A percentile compares a stretch with the other conserved stretches of the same genome.
Evolutionary conservation across 2,113 vertebrate species (phyloP).

Genomic region (Coregonus clupeaformis): DNA sequence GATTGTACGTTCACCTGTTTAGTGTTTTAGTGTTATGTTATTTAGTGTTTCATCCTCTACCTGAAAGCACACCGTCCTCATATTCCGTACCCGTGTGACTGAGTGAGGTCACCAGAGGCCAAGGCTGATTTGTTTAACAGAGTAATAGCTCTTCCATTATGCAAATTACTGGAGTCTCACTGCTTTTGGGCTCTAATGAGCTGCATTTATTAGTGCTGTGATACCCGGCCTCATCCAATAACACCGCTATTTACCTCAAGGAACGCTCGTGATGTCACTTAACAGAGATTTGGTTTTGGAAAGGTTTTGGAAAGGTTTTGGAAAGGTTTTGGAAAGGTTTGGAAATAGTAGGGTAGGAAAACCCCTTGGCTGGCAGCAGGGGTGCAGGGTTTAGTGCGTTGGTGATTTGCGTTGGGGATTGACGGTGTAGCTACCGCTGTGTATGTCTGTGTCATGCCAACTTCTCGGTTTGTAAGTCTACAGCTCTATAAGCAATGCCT

Average conservation of each 20-base stretch:
- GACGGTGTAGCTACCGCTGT: background rate
- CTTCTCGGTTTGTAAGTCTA: background rate
- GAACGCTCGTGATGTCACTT: background rate
- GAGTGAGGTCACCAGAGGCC: background rate
- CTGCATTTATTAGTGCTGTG: conserved; percentile 3
- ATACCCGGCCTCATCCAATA: background rate
- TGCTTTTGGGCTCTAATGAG: conserved; percentile 22
- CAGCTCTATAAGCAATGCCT: background rate
- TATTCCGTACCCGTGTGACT: conserved; percentile 8
- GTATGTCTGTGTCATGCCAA: background rate
- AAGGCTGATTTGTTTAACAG: conserved; percentile 11
- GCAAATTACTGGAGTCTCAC: conserved; percentile 17
- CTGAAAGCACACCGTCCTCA: no score
- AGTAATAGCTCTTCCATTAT: conserved; percentile 24
- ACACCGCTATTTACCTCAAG: background rate
- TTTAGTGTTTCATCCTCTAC: no score
- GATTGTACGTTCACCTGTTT: background rate
- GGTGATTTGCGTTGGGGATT: background rate
- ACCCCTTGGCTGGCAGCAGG: background rate
- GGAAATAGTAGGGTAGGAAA: no score
- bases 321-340: no score
- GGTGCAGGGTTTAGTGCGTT: background rate
- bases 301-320: no score
- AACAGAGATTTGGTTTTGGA: background rate
- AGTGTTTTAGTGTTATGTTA: background rate